Evolutionary conservation across 2,888 invertebrate genomes (phyloP).

Genomic region (Andrena minutula): DNA sequence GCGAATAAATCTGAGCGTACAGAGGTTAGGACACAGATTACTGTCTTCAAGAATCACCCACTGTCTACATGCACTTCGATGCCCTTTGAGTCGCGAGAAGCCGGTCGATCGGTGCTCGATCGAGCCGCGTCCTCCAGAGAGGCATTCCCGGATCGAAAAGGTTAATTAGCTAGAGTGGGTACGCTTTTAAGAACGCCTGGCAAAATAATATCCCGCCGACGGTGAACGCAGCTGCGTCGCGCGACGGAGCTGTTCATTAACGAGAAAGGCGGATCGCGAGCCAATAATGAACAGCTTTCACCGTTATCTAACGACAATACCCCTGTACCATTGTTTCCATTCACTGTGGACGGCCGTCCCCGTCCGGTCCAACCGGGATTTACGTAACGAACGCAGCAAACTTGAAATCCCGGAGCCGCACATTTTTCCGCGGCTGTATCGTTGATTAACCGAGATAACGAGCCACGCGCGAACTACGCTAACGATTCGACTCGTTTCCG

Average conservation of each 20-base stretch:
- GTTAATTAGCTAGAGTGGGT: slow-evolving; percentile 48
- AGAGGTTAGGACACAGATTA: too few relatives aligned
- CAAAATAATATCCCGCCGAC: slow-evolving; percentile 35
- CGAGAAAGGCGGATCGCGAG: slow-evolving; percentile 48
- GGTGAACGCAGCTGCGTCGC: slow-evolving; percentile 13
- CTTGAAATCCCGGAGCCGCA: not conserved
- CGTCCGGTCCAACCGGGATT: slow-evolving; percentile 15
- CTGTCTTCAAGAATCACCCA: too few relatives aligned
- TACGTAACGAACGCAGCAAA: slow-evolving; percentile 31
- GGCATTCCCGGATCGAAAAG: slow-evolving; percentile 28
- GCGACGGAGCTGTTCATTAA: slow-evolving; percentile 47
- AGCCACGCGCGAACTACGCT: too few relatives aligned
- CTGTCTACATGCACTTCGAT: not conserved
- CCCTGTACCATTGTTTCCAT: slow-evolving; percentile 42
- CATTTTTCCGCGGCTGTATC: too few relatives aligned
- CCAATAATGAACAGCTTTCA: slow-evolving; percentile 51
- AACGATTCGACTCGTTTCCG: too few relatives aligned
- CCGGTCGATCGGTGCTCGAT: slow-evolving; percentile 12
- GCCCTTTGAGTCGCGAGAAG: slow-evolving; percentile 10
- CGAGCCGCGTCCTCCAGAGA: slow-evolving; percentile 3
- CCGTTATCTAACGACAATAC: slow-evolving; percentile 47
- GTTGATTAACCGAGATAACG: too few relatives aligned
- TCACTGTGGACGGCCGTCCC: slow-evolving; percentile 10
- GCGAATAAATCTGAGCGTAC: too few relatives aligned
- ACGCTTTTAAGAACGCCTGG: slow-evolving; percentile 27